Percentiles rank a stretch among this genome's conserved stretches.
These are phyloP conservation scores for Pterostichus niger DNA, from an alignment of 2,888 invertebrate genomes.

Conservation along the genomic window DNA sequence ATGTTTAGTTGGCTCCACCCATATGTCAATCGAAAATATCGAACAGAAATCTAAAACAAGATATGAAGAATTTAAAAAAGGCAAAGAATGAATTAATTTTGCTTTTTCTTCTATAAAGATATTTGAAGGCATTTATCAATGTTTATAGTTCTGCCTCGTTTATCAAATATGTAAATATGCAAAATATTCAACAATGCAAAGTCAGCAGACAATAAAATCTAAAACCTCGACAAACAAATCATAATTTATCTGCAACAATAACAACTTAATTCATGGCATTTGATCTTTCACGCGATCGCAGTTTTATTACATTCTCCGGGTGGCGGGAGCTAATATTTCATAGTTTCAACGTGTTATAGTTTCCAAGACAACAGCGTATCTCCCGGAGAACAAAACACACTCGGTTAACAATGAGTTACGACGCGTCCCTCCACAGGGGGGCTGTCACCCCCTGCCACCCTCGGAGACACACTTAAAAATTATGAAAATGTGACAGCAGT, in stretches of 20 bases:
- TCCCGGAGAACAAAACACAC: slow-evolving; percentile 44
- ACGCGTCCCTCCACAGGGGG: slow-evolving; percentile 24
- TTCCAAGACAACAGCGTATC: slow-evolving; percentile 33
- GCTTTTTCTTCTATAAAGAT: too few species aligned
- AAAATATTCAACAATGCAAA: slow-evolving; percentile 26
- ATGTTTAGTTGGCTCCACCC: too few species aligned
- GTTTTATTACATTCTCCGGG: slow-evolving; percentile 42
- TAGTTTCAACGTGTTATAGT: slow-evolving; percentile 62
- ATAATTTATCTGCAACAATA: slow-evolving; percentile 42
- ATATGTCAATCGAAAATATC: too few species aligned
- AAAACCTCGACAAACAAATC: slow-evolving; percentile 15
- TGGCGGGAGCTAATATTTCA: slow-evolving; percentile 48
- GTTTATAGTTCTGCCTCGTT: neutral
- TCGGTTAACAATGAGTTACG: slow-evolving; percentile 62
- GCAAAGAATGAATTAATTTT: too few species aligned
- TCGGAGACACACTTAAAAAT: slow-evolving; percentile 66
- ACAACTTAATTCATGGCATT: slow-evolving; percentile 50
- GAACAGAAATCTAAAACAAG: too few species aligned
- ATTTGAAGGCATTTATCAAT: too few species aligned
- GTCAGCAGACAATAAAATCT: slow-evolving; percentile 45
- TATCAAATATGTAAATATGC: slow-evolving; percentile 22
- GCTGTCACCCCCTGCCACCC: slow-evolving; percentile 9
- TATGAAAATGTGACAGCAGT: slow-evolving; percentile 67
- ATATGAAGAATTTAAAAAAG: too few species aligned
- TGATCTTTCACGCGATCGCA: slow-evolving; percentile 37